These are phyloP conservation scores for Patagioenas fasciata DNA, from an alignment of 2,113 vertebrate genomes.

Conservation along the genomic window DNA sequence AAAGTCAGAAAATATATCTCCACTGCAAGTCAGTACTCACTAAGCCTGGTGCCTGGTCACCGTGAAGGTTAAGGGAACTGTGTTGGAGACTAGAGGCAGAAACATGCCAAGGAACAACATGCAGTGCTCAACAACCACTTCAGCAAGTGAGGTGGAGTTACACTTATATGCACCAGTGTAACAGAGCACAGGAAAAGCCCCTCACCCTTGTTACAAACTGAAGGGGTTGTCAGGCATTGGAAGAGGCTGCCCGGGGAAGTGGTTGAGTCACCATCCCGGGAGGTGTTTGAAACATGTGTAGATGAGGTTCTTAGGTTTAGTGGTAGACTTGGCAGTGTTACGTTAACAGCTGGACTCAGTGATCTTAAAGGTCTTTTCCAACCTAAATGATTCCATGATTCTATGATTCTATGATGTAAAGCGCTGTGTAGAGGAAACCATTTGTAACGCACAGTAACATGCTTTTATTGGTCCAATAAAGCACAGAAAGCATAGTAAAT, in stretches of 20 bases:
- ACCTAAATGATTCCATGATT: too few relatives aligned
- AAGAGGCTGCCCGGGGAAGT: too few relatives aligned
- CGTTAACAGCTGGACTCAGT: too few relatives aligned
- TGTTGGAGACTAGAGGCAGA: neutral
- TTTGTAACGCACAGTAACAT: neutral
- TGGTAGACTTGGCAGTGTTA: too few relatives aligned
- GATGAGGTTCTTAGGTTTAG: too few relatives aligned
- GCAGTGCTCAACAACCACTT: neutral
- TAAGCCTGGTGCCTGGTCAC: neutral
- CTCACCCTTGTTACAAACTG: neutral
- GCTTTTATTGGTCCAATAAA: slow-evolving; percentile 8
- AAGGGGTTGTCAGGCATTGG: too few relatives aligned
- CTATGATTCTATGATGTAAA: neutral
- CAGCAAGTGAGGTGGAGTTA: neutral
- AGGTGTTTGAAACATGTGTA: too few relatives aligned
- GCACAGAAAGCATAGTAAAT: neutral
- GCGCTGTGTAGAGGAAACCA: neutral
- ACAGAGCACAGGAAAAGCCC: neutral
- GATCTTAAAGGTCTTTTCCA: too few relatives aligned
- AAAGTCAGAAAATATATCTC: neutral
- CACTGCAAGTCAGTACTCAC: neutral
- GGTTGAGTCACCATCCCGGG: too few relatives aligned
- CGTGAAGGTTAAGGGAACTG: neutral
- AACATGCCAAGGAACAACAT: neutral
- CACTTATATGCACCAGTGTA: rapidly evolving